Evolutionary conservation across 2,888 invertebrate genomes (phyloP).

Genomic region (Drosophila multiciliata): DNA sequence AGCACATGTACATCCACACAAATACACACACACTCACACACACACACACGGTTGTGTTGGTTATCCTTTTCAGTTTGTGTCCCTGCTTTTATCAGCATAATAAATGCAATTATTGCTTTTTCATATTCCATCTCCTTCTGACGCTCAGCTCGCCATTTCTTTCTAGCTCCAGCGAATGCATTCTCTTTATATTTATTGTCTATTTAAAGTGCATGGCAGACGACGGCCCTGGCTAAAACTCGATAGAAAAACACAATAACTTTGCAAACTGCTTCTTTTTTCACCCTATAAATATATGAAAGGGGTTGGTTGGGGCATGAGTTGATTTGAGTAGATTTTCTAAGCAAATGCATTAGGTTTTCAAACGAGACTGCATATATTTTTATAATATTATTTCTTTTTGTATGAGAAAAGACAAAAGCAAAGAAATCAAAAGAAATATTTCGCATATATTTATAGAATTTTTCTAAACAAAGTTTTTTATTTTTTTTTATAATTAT

Average conservation of each 20-base stretch:
- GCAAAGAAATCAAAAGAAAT: background rate
- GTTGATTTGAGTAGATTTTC: background rate
- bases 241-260: conserved; percentile 66
- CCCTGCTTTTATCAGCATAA: conserved; percentile 80
- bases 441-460: background rate
- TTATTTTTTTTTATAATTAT: background rate
- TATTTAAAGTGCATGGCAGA: conserved; percentile 59
- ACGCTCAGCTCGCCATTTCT: conserved; percentile 14
- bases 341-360: background rate
- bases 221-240: conserved; percentile 47
- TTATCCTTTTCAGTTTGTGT: conserved; percentile 60
- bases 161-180: conserved; percentile 8
- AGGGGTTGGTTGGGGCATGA: background rate
- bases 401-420: background rate
- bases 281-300: conserved; percentile 13
- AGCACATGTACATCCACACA: conserved; percentile 17
- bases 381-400: background rate
- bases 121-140: conserved; percentile 34
- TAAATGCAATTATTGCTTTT: conserved; percentile 82
- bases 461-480: background rate
- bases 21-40: background rate
- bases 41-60: conserved; percentile 48
- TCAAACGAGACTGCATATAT: background rate
- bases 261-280: conserved; percentile 47
- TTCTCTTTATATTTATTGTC: conserved; percentile 63